A percentile compares a stretch with the other conserved stretches of the same genome.
These are phyloP conservation scores for Sphaeridia pumilis DNA, from an alignment of 2,888 invertebrate species.

Conservation along the genomic window DNA sequence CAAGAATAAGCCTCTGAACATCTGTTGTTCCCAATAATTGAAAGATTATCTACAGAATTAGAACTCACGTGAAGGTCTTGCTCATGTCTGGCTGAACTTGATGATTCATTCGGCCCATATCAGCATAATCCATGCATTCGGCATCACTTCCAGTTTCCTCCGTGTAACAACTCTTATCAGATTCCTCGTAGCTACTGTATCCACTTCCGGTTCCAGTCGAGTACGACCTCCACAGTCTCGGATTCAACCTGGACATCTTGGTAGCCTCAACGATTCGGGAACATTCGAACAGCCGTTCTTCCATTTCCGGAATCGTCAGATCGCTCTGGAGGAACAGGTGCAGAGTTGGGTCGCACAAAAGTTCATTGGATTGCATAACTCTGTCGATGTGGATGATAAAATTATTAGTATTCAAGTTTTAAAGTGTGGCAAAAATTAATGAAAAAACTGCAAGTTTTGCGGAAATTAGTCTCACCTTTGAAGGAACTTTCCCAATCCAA, in stretches of 20 bases:
- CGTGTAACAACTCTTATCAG: slow-evolving; percentile 2
- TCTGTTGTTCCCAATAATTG: too few species aligned
- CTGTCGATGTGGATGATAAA: too few species aligned
- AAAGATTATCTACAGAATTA: too few species aligned
- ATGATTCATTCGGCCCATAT: not conserved
- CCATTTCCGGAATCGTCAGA: slow-evolving; percentile 25
- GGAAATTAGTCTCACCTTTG: slow-evolving; percentile 27
- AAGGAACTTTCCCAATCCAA: slow-evolving; percentile 26
- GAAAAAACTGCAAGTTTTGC: not conserved
- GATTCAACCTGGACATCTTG: slow-evolving; percentile 3
- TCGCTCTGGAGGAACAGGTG: slow-evolving; percentile 31
- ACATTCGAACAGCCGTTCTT: slow-evolving; percentile 12
- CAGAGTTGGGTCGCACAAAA: slow-evolving; percentile 27
- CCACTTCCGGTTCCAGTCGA: slow-evolving; percentile 11
- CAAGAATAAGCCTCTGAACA: too few species aligned
- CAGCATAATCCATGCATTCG: not conserved
- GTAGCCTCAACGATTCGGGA: not conserved
- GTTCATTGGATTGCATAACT: slow-evolving; percentile 23
- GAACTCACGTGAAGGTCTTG: too few species aligned
- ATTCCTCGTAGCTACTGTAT: not conserved
- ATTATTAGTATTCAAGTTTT: too few species aligned
- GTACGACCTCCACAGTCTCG: slow-evolving; percentile 9
- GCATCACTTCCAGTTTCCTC: not conserved
- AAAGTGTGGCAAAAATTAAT: too few species aligned
- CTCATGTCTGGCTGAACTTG: too few species aligned